phyloP scores from a whole-genome alignment of 2,113 vertebrate genomes.

The Fregetta grallaria region DNA sequence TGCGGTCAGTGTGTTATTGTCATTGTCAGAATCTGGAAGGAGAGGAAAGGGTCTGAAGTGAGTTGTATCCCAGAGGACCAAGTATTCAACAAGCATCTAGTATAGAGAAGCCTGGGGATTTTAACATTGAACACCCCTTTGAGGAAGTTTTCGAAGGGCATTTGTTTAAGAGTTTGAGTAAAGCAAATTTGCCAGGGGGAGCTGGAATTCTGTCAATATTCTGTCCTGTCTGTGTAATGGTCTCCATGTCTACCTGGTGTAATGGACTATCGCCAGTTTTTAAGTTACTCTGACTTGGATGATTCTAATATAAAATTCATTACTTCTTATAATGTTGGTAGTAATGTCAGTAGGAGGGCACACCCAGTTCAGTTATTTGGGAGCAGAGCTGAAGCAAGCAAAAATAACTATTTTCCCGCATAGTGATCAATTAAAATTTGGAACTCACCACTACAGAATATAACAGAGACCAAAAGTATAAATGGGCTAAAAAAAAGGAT shows the following conservation, averaged over 20 bases:
- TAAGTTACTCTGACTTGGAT: background rate
- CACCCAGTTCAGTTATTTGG: background rate
- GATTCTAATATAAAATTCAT: background rate
- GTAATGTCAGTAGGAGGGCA: background rate
- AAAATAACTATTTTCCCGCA: background rate
- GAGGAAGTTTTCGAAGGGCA: background rate
- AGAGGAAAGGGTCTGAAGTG: background rate
- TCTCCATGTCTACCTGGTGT: background rate
- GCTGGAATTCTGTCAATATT: background rate
- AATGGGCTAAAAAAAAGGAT: background rate
- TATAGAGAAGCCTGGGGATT: background rate
- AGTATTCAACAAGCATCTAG: background rate
- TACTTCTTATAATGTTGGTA: background rate
- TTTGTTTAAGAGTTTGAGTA: background rate
- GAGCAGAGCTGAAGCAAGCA: background rate
- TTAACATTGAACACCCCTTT: background rate
- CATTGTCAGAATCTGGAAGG: background rate
- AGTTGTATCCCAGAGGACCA: background rate
- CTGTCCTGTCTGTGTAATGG: background rate
- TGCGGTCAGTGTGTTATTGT: background rate
- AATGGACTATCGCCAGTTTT: background rate
- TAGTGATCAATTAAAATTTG: background rate
- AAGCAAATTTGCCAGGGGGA: background rate
- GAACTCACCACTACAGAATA: background rate
- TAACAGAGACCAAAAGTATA: background rate